phyloP scores from a whole-genome alignment of 2,797 vertebrate genomes.

The Labeo calbasu region DNA sequence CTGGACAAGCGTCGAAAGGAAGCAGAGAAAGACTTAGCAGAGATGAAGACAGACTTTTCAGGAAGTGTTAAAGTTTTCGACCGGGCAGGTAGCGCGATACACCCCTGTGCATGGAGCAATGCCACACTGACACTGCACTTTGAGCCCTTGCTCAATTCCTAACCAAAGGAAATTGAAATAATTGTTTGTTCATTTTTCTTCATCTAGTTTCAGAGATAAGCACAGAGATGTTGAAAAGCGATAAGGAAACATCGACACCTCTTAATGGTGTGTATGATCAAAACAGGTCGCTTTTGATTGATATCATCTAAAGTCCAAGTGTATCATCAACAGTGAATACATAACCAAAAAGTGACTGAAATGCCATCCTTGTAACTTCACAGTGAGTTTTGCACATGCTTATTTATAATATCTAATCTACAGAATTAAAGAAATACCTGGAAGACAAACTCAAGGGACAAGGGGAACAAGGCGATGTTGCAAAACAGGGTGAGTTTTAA shows the following conservation, averaged over 20 bases:
- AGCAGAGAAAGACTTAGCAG: neutral
- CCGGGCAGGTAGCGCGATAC: neutral
- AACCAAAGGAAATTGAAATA: neutral
- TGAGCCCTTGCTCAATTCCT: neutral
- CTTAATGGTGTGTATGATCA: constrained; percentile 18
- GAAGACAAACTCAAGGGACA: constrained; percentile 1
- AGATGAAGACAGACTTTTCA: constrained; percentile 8
- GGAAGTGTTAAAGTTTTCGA: neutral
- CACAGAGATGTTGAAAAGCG: neutral
- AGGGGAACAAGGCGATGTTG: neutral
- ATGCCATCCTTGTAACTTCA: too few relatives aligned
- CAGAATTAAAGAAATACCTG: constrained; percentile 38
- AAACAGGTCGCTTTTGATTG: neutral
- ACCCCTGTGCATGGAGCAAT: constrained; percentile 8
- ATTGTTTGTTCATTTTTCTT: neutral
- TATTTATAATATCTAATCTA: constrained; percentile 14
- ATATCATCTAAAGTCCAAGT: neutral
- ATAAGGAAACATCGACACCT: neutral
- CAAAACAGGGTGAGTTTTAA: constrained; percentile 25
- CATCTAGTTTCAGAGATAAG: constrained; percentile 28
- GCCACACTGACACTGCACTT: neutral
- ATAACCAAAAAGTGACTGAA: neutral
- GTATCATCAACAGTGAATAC: neutral
- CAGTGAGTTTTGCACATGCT: neutral
- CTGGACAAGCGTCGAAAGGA: neutral